phyloP scores from a whole-genome alignment of 2,797 vertebrate species.

The Sitta carolinensis region DNA sequence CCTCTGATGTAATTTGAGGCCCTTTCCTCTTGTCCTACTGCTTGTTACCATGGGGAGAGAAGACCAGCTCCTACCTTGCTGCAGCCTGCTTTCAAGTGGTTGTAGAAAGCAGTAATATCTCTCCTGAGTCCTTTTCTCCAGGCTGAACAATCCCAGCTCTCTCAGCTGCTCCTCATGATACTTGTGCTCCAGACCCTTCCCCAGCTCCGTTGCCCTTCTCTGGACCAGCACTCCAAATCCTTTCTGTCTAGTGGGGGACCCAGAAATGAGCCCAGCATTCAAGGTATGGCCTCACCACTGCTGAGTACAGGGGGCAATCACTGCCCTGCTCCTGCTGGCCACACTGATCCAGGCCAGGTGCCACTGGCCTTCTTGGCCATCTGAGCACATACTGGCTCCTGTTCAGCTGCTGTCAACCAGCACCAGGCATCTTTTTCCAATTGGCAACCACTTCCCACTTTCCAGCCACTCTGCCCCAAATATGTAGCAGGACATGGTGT shows the following conservation, averaged over 20 bases:
- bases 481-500: accelerated
- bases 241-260: background rate
- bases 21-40: background rate
- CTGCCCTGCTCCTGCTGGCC: background rate
- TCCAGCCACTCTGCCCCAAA: background rate
- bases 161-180: background rate
- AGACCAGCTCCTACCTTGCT: background rate
- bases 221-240: background rate
- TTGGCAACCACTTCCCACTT: background rate
- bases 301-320: accelerated
- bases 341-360: background rate
- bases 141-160: background rate
- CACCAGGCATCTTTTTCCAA: background rate
- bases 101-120: accelerated
- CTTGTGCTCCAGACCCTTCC: background rate
- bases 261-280: background rate
- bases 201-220: background rate
- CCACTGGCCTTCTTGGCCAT: background rate
- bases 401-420: background rate
- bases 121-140: background rate
- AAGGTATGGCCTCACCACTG: accelerated
- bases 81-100: background rate
- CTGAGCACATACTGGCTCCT: background rate
- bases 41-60: background rate
- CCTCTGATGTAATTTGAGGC: background rate